phyloP scores from a whole-genome alignment of 1,140 invertebrate species.

The Macrosteles quadrilineatus region DNA sequence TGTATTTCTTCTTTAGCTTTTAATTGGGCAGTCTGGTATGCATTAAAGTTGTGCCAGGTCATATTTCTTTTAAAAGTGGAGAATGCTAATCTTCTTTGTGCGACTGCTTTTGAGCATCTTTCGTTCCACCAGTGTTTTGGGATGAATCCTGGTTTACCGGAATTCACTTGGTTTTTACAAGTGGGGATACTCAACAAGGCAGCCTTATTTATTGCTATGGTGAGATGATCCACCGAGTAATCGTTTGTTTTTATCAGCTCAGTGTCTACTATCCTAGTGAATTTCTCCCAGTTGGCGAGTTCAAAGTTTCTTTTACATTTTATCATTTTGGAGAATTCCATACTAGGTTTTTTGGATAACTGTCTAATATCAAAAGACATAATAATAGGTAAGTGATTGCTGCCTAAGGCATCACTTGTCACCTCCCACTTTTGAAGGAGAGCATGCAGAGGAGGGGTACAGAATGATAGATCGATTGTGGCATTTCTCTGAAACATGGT shows the following conservation, averaged over 20 bases:
- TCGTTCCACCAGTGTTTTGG: not conserved
- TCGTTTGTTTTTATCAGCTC: no score
- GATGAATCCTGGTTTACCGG: not conserved
- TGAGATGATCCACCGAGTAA: no score
- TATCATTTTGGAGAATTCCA: not conserved
- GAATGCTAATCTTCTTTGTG: slow-evolving; percentile 15
- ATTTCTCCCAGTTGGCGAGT: not conserved
- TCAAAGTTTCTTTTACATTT: not conserved
- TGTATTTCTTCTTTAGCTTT: not conserved
- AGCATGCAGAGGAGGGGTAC: not conserved
- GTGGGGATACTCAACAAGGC: no score
- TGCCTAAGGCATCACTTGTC: not conserved
- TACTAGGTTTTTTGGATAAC: not conserved
- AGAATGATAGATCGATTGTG: not conserved
- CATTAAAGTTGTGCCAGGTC: not conserved
- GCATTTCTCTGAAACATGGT: not conserved
- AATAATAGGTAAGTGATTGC: slow-evolving; percentile 6
- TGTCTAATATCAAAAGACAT: not conserved
- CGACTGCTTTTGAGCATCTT: slow-evolving; percentile 1
- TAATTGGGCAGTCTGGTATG: not conserved
- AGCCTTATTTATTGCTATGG: no score
- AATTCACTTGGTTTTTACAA: not conserved
- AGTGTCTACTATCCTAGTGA: not conserved
- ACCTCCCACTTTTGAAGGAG: not conserved
- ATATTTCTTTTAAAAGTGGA: slow-evolving; percentile 1